A percentile compares a stretch with the other conserved stretches of the same genome.
Conservation (phyloP, 2,113 vertebrate species). For the Pycnonotus jocosus region DNA sequence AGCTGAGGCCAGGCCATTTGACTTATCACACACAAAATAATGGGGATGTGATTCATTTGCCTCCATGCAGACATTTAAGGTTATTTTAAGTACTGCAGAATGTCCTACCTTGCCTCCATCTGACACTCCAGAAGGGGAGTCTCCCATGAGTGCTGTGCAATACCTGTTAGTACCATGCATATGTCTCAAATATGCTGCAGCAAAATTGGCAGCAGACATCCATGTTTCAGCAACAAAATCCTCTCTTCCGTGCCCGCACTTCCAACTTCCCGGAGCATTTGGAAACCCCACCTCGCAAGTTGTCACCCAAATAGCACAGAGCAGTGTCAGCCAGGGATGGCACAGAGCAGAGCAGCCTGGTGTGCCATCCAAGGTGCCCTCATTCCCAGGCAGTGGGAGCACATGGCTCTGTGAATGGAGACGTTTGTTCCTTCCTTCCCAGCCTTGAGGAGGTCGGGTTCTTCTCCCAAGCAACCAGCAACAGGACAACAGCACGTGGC, state of each 20-base stretch:
- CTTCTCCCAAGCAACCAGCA: background rate
- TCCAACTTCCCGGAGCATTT: background rate
- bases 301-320: background rate
- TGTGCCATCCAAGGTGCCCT: background rate
- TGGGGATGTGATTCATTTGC: background rate
- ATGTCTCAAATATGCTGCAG: background rate
- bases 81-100: background rate
- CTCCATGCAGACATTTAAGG: background rate
- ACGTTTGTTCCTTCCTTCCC: background rate
- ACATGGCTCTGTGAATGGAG: background rate
- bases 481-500: background rate
- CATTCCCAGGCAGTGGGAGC: background rate
- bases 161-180: background rate
- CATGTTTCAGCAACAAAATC: slow-evolving; percentile 28
- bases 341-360: background rate
- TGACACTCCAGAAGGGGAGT: background rate
- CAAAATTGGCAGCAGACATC: background rate
- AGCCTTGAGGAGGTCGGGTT: accelerated
- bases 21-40: background rate
- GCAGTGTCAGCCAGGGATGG: background rate
- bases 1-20: background rate
- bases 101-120: background rate
- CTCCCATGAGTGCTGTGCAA: background rate
- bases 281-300: background rate
- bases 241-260: background rate